phyloP scores from a whole-genome alignment of 35 echinoderm and acorn worm genomes.

The Acanthaster planci region DNA sequence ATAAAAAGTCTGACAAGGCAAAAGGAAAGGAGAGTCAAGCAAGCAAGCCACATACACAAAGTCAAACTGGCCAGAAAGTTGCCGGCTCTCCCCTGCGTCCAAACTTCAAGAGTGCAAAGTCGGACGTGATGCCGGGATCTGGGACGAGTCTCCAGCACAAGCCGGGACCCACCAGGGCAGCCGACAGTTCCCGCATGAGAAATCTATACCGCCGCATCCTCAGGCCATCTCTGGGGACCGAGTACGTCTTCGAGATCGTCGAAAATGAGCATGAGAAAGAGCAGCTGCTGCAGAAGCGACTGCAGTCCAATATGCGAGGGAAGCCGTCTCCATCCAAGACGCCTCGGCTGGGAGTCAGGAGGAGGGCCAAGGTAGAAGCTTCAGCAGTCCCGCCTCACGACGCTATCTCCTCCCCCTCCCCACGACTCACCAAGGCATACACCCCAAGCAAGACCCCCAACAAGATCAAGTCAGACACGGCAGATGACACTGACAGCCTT shows the following conservation, averaged over 20 bases:
- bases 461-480: background rate
- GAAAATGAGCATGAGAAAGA: constrained; percentile 38
- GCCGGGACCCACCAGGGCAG: background rate
- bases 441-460: background rate
- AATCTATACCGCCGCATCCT: constrained; percentile 63
- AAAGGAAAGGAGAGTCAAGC: background rate
- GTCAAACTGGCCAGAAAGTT: background rate
- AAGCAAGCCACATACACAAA: background rate
- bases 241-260: constrained; percentile 55
- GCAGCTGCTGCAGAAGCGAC: constrained; percentile 1
- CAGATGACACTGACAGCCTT: background rate
- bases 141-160: background rate
- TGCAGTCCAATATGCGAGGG: background rate
- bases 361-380: background rate
- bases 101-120: background rate
- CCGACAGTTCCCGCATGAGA: constrained; percentile 46
- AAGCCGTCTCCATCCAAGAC: background rate
- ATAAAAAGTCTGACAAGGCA: background rate
- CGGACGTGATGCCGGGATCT: background rate
- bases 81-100: background rate
- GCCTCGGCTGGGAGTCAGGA: background rate
- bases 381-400: background rate
- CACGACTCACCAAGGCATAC: background rate
- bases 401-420: background rate
- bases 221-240: constrained; percentile 10